Evolutionary conservation across 2,797 vertebrate species (phyloP), one percentile per base, ranked within the genome.

Genomic region (Anguilla marmorata): DNA sequence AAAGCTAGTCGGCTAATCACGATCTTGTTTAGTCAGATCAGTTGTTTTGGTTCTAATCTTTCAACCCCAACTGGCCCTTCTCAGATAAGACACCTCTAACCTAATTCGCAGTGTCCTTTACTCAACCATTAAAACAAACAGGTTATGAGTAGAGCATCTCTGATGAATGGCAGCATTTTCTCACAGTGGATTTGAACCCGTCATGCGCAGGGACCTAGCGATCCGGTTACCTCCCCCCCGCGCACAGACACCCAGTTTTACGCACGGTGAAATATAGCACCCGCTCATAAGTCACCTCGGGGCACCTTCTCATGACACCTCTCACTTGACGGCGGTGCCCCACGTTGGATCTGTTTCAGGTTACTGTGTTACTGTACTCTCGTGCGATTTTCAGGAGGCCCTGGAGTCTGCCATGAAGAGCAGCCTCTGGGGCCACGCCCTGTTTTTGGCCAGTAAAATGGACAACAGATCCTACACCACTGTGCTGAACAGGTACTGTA

Each of bases 361-460:
- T 72, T 6, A 27, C 66, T 33, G 16, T 76, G 30, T 14, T 76
- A 33, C 9, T 41, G 12, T 33, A 33, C 5, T 41, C 11, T 19
- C 3, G 72, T 41, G 2, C 88, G 63, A 89, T 69, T 89, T 90
- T 45, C 90, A 99, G 98, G 98, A 99, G 90, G 98, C 98, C 45
- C 91, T 99, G 91, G 96, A 98, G 74, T 97, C 95, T 76, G 98
- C 98, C 60, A 98, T 98, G 97, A 95, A 93, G 92, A 96, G 93
- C 33, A 95, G 96, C 11, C 92, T 99, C 63, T 99, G 98, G 98
- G 98, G 98, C 4, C 98, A 99, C 0, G 98, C 98, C 1, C 94
- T 99, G 69, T 98, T 99, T 93, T 95, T 99, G 82, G 97, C 98
- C 89, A 98, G 98, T 93, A 99, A 98, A 93, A 98, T 98, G 98